Evolutionary conservation across 2,797 vertebrate species (phyloP).

Genomic region (Cephalopachus bancanus): DNA sequence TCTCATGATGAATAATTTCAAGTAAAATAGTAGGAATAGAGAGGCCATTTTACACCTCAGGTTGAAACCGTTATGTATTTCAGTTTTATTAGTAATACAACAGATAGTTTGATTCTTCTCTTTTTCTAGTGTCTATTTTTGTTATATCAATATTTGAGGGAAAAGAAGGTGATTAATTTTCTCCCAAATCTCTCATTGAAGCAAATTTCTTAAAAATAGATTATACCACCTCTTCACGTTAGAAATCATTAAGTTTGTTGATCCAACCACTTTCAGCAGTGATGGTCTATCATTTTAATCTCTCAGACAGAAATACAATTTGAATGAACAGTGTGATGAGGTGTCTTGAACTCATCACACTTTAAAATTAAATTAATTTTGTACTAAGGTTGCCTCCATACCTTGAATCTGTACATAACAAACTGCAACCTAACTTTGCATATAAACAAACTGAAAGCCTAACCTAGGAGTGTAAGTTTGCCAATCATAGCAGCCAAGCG

Average conservation of each 20-base stretch:
- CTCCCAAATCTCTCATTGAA: background rate
- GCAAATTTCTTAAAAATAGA: slow-evolving; percentile 26
- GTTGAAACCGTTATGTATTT: background rate
- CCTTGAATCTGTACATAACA: background rate
- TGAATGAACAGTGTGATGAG: background rate
- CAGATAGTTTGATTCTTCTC: background rate
- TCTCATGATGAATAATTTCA: background rate
- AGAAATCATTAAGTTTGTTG: background rate
- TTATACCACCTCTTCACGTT: background rate
- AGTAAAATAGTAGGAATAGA: background rate
- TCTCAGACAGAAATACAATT: background rate
- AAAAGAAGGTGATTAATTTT: background rate
- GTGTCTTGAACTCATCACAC: background rate
- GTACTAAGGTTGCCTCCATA: background rate
- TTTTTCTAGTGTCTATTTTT: slow-evolving; percentile 51
- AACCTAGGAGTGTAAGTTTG: background rate
- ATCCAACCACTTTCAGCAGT: background rate
- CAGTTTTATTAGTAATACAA: background rate
- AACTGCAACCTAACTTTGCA: background rate
- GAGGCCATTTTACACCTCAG: background rate
- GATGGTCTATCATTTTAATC: background rate
- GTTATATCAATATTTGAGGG: background rate
- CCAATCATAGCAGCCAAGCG: background rate
- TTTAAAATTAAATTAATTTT: slow-evolving; percentile 4
- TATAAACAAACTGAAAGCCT: background rate